Conservation (phyloP, 2,888 invertebrate genomes). For the Tineola bisselliella region DNA sequence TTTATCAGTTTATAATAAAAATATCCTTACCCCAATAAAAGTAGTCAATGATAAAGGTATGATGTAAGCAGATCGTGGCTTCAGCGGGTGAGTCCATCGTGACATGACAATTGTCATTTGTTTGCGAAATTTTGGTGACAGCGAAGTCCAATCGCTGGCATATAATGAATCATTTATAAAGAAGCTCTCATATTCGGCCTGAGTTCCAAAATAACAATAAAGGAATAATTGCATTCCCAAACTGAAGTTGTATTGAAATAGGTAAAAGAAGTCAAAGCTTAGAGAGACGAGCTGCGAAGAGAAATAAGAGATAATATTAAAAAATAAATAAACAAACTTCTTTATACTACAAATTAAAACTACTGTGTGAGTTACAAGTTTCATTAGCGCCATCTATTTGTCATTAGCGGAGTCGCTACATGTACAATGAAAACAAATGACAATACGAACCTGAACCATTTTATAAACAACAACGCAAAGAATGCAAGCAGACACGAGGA, state of each 20-base stretch:
- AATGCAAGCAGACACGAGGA: constrained; percentile 12
- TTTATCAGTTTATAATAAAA: too few relatives aligned
- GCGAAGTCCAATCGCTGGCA: constrained; percentile 13
- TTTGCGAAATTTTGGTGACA: constrained; percentile 14
- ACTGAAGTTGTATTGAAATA: constrained; percentile 7
- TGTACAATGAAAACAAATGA: too few relatives aligned
- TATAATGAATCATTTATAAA: constrained; percentile 15
- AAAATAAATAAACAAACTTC: background rate
- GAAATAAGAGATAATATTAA: background rate
- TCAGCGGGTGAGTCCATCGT: constrained; percentile 11
- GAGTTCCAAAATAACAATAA: constrained; percentile 14
- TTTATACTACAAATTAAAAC: too few relatives aligned
- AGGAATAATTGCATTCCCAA: constrained; percentile 14
- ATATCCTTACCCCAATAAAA: constrained; percentile 12
- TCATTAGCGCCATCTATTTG: too few relatives aligned
- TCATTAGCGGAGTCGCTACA: too few relatives aligned
- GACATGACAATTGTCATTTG: constrained; percentile 13
- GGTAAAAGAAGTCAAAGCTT: constrained; percentile 13
- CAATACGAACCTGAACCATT: constrained; percentile 12
- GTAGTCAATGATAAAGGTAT: constrained; percentile 14
- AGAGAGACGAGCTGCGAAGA: background rate
- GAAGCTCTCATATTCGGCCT: constrained; percentile 13
- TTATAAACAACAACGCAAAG: constrained; percentile 14
- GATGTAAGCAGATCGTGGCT: constrained; percentile 13
- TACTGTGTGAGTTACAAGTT: too few relatives aligned